These are phyloP conservation scores for Ditylenchus dipsaci DNA, from an alignment of 1,140 invertebrate genomes.

Conservation along the genomic window DNA sequence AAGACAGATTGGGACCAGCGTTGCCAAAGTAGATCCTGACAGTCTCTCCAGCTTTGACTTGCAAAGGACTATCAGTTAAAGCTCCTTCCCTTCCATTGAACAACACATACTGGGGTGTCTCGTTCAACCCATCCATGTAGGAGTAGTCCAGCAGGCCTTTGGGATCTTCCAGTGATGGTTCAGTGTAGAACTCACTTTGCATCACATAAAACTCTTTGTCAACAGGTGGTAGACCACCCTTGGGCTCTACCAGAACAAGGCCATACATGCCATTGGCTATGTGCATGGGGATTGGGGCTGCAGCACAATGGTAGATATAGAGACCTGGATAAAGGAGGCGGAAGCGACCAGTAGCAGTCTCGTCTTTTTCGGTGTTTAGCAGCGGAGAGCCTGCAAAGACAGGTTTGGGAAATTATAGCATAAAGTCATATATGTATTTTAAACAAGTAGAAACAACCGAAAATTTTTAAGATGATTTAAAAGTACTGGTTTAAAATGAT, in stretches of 20 bases:
- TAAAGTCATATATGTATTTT: neutral
- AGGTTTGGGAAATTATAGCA: too few species aligned
- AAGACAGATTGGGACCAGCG: slow-evolving; percentile 6
- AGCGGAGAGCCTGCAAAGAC: neutral
- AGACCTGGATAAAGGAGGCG: slow-evolving; percentile 18
- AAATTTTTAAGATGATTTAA: neutral
- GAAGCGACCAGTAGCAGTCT: neutral
- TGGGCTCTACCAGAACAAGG: slow-evolving; percentile 14
- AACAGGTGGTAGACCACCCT: slow-evolving; percentile 12
- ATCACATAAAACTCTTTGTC: slow-evolving; percentile 24
- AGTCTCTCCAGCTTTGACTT: neutral
- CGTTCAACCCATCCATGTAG: slow-evolving; percentile 13
- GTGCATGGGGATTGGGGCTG: slow-evolving; percentile 22
- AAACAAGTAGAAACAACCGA: neutral
- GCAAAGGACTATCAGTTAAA: slow-evolving; percentile 3
- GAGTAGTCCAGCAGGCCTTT: slow-evolving; percentile 16
- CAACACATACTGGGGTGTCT: slow-evolving; percentile 11
- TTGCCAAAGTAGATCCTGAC: slow-evolving; percentile 11
- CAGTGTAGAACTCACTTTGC: slow-evolving; percentile 24
- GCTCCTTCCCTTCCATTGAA: slow-evolving; percentile 19
- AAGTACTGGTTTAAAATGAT: neutral
- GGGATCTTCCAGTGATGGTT: slow-evolving; percentile 11
- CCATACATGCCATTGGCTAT: slow-evolving; percentile 27
- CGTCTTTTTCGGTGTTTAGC: neutral
- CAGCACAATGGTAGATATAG: slow-evolving; percentile 22